These are phyloP conservation scores for Tinea pellionella DNA, from an alignment of 2,888 invertebrate species.

Conservation along the genomic window DNA sequence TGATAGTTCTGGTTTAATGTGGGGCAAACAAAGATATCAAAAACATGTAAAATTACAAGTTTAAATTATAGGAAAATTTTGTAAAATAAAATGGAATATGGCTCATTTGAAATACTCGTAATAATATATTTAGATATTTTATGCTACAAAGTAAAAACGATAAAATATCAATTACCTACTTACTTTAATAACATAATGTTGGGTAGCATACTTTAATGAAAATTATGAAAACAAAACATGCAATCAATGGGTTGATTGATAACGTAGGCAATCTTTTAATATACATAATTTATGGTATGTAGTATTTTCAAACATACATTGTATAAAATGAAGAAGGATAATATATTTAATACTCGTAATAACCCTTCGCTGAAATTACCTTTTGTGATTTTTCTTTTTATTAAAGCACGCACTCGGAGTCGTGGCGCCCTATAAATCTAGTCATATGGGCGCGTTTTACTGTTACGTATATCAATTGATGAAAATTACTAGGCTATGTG, in stretches of 20 bases:
- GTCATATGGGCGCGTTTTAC: slow-evolving; percentile 51
- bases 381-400: slow-evolving; percentile 56
- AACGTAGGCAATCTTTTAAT: not conserved
- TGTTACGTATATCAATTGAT: slow-evolving; percentile 47
- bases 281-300: not conserved
- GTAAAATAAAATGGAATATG: too few species aligned
- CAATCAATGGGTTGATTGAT: not conserved
- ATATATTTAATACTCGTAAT: slow-evolving; percentile 52
- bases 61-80: too few species aligned
- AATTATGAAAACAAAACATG: not conserved
- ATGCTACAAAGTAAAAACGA: not conserved
- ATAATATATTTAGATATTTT: not conserved
- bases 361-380: slow-evolving; percentile 63
- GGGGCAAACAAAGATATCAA: too few species aligned
- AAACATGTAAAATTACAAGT: too few species aligned
- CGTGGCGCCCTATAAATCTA: slow-evolving; percentile 61
- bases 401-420: slow-evolving; percentile 51
- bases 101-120: too few species aligned
- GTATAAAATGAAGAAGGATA: not conserved
- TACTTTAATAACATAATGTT: not conserved
- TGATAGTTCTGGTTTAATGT: too few species aligned
- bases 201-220: not conserved
- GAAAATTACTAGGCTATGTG: slow-evolving; percentile 34
- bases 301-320: not conserved
- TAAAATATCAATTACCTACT: not conserved